Percentiles rank a stretch among this genome's conserved stretches.
Evolutionary conservation across 2,113 vertebrate species (phyloP).

Genomic region (Gasterosteus nipponicus): DNA sequence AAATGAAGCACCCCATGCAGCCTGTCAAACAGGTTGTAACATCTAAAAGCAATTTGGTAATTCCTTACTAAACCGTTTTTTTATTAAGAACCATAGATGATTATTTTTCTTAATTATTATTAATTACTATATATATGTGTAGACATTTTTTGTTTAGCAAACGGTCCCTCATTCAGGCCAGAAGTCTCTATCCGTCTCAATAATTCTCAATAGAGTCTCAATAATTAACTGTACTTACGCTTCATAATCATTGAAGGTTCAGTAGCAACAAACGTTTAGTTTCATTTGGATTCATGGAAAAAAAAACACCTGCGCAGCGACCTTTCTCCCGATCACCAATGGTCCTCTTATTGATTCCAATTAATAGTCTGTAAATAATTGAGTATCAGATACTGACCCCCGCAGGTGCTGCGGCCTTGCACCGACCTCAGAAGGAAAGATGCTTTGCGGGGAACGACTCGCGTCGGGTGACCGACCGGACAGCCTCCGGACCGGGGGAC

Average conservation of each 20-base stretch:
- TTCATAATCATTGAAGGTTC: background rate
- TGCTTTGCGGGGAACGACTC: conserved; percentile 8
- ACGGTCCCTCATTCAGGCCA: conserved; percentile 10
- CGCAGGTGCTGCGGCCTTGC: conserved; percentile 31
- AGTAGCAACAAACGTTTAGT: background rate
- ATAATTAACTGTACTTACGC: background rate
- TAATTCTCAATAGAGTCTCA: background rate
- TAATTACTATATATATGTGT: background rate
- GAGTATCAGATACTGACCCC: background rate
- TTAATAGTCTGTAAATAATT: background rate
- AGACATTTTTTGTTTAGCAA: background rate
- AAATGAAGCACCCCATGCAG: conserved; percentile 20
- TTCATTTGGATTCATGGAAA: background rate
- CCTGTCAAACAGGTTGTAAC: conserved; percentile 3
- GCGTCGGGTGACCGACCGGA: conserved; percentile 34
- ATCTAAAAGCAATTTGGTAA: background rate
- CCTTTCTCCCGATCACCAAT: background rate
- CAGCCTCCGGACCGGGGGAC: conserved; percentile 45
- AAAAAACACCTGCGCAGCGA: conserved; percentile 4
- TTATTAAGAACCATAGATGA: conserved; percentile 7
- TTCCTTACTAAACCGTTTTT: conserved; percentile 17
- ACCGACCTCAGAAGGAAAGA: conserved; percentile 13
- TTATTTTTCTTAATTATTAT: background rate
- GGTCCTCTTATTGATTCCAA: background rate
- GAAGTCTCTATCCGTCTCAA: no score